A percentile compares a stretch with the other conserved stretches of the same genome.
These are phyloP conservation scores for Vandiemenella viatica DNA, from an alignment of 2,888 invertebrate species.

Conservation along the genomic window DNA sequence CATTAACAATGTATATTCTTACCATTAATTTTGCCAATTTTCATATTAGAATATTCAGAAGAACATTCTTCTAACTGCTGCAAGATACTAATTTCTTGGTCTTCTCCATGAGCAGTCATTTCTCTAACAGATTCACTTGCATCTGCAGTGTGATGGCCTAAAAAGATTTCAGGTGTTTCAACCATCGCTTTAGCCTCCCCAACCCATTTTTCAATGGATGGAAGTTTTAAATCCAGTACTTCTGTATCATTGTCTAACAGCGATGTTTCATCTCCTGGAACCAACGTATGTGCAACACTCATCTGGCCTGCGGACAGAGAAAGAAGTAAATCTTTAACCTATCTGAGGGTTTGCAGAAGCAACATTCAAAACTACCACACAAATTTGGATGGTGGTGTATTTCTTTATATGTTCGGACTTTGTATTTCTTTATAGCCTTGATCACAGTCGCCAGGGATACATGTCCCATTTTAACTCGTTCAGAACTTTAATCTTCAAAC, in stretches of 20 bases:
- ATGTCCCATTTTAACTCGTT: too few species aligned
- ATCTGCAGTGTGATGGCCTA: not conserved
- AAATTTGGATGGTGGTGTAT: too few species aligned
- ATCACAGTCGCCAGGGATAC: too few species aligned
- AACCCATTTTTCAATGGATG: constrained; percentile 18
- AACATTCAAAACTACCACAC: too few species aligned
- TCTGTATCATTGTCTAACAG: constrained; percentile 23
- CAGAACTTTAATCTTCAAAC: too few species aligned
- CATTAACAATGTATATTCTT: too few species aligned
- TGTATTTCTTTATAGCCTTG: too few species aligned
- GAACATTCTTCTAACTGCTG: constrained; percentile 14
- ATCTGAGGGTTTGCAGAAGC: too few species aligned
- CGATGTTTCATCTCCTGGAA: constrained; percentile 25
- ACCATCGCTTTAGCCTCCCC: constrained; percentile 4
- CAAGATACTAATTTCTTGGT: constrained; percentile 9
- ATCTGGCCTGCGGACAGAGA: constrained; percentile 27
- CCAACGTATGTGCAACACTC: constrained; percentile 28
- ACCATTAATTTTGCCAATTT: constrained; percentile 14
- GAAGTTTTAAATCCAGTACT: constrained; percentile 24
- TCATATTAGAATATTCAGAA: constrained; percentile 14
- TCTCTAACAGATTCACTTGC: not conserved
- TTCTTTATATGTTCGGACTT: too few species aligned
- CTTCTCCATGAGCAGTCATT: constrained; percentile 1
- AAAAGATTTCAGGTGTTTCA: not conserved
- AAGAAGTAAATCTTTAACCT: too few species aligned